Evolutionary conservation across 2,113 vertebrate genomes (phyloP).

Genomic region (Antechinus flavipes): DNA sequence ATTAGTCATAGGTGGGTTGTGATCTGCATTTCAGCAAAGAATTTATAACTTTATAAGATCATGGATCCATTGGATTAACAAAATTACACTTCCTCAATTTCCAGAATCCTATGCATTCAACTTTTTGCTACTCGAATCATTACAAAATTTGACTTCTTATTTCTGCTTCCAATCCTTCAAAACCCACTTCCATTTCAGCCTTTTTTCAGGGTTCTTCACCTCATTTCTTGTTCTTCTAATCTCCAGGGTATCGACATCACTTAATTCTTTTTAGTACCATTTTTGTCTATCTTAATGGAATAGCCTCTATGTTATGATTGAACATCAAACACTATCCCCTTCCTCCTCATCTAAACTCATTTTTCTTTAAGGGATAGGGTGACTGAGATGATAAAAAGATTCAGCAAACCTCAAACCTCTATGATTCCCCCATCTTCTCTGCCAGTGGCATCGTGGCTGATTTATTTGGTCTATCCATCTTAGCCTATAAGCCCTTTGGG

Average conservation of each 20-base stretch:
- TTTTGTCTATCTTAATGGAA: not conserved
- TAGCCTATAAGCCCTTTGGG: conserved; percentile 26
- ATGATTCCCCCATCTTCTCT: not conserved
- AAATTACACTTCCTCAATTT: not conserved
- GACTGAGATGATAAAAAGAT: not conserved
- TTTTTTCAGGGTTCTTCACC: not conserved
- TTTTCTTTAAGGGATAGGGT: not conserved
- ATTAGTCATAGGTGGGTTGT: not conserved
- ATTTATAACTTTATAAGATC: not conserved
- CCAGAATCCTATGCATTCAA: not conserved
- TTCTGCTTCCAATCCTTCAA: conserved; percentile 2
- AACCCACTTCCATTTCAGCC: not conserved
- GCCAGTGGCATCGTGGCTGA: not conserved
- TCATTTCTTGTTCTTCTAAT: not conserved
- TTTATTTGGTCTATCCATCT: not conserved
- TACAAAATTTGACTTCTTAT: not conserved
- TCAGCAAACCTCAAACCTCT: not conserved
- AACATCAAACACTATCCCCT: not conserved
- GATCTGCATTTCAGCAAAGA: not conserved
- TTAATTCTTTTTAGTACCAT: not conserved
- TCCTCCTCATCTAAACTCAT: conserved; percentile 2
- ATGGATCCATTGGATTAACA: not conserved
- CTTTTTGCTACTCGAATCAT: not conserved
- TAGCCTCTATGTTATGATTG: not conserved
- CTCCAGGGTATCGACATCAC: not conserved